These are phyloP conservation scores for Tauraco erythrolophus DNA, from an alignment of 2,113 vertebrate genomes.

Conservation along the genomic window DNA sequence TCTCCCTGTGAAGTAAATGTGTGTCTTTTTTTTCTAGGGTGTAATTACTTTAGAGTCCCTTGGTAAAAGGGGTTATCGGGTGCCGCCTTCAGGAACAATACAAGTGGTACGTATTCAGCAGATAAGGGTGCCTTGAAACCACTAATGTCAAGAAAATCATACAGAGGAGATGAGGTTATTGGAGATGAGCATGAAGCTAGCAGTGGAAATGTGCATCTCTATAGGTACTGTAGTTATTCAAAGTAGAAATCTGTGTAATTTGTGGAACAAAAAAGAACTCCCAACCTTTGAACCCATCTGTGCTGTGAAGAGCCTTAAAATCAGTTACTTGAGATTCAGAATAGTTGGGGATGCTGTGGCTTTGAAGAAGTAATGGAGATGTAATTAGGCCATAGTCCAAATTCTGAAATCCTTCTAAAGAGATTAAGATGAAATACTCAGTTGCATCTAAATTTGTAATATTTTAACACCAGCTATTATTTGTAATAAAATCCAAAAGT, in stretches of 20 bases:
- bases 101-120: slow-evolving; percentile 93
- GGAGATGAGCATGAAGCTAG: slow-evolving; percentile 34
- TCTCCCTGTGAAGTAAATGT: slow-evolving; percentile 31
- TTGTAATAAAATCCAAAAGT: not conserved
- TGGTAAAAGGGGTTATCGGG: slow-evolving; percentile 98
- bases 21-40: slow-evolving; percentile 80
- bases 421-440: not conserved
- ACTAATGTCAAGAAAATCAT: slow-evolving; percentile 22
- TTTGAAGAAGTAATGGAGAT: not conserved
- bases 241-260: not conserved
- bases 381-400: not conserved
- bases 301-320: not conserved
- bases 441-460: not conserved
- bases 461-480: not conserved
- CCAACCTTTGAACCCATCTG: not conserved
- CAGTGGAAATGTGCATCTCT: slow-evolving; percentile 22
- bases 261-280: not conserved
- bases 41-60: slow-evolving; percentile 98
- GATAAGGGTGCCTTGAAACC: slow-evolving; percentile 44
- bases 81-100: slow-evolving; percentile 99
- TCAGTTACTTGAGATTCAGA: not conserved
- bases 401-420: not conserved
- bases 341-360: not conserved
- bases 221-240: not conserved
- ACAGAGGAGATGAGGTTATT: slow-evolving; percentile 52